Conservation (phyloP, 1,140 invertebrate species). For the Drosophila quadrilineata region DNA sequence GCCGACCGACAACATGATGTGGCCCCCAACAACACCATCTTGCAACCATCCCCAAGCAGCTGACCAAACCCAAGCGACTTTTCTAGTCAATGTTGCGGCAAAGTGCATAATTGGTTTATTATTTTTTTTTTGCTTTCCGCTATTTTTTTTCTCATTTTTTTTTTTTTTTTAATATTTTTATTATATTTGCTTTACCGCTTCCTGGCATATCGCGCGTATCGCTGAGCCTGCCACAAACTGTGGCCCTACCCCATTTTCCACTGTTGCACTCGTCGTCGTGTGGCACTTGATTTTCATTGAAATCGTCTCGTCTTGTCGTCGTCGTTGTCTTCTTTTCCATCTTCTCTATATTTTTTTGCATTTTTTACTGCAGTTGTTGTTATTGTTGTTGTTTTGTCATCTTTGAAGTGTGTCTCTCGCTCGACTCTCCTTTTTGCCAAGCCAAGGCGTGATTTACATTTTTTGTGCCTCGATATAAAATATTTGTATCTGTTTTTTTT, state of each 20-base stretch:
- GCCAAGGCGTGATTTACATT: slow-evolving; percentile 64
- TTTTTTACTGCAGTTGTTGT: no score
- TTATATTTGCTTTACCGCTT: slow-evolving; percentile 70
- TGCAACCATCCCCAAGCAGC: slow-evolving; percentile 47
- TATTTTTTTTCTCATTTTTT: no score
- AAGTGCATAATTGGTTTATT: slow-evolving; percentile 81
- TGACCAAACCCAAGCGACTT: slow-evolving; percentile 47
- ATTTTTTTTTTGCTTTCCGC: no score
- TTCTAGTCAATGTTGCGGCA: slow-evolving; percentile 74
- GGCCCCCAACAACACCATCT: no score
- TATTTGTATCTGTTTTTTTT: slow-evolving; percentile 61
- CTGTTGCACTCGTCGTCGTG: slow-evolving; percentile 48
- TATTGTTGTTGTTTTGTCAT: no score
- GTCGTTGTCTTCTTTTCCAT: slow-evolving; percentile 18
- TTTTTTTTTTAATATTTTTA: slow-evolving; percentile 29
- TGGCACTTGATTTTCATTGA: slow-evolving; percentile 74
- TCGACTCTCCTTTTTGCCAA: slow-evolving; percentile 24
- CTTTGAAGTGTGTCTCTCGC: slow-evolving; percentile 69
- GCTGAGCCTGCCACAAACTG: slow-evolving; percentile 43
- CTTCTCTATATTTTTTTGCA: background rate
- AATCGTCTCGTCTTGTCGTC: slow-evolving; percentile 35
- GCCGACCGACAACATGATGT: no score
- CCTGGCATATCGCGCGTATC: slow-evolving; percentile 76
- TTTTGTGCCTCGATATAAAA: slow-evolving; percentile 50
- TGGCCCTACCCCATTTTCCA: slow-evolving; percentile 53